Percentiles rank a stretch among this genome's conserved stretches.
These are phyloP conservation scores for Steinernema khuongi DNA, from an alignment of 1,140 invertebrate genomes.

Conservation along the genomic window DNA sequence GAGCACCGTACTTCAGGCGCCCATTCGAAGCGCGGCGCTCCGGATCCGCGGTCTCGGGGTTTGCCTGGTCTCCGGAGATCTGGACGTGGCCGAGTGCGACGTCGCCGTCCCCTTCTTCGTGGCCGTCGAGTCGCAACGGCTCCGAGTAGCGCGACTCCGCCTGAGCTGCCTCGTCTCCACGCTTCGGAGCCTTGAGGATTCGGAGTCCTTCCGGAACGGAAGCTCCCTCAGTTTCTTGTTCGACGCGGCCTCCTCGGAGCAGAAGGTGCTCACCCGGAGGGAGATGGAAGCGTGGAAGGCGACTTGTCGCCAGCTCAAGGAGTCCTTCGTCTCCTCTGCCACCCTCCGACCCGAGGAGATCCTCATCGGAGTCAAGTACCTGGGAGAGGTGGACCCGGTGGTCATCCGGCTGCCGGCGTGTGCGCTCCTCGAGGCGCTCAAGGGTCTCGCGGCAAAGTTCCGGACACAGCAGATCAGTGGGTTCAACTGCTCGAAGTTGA, in stretches of 20 bases:
- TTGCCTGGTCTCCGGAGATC: not conserved
- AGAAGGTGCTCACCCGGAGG: not conserved
- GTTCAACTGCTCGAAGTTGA: constrained; percentile 11
- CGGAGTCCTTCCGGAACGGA: constrained; percentile 6
- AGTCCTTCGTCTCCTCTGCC: not conserved
- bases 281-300: not conserved
- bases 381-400: not conserved
- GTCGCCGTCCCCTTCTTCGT: not conserved
- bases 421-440: not conserved
- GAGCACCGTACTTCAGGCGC: not conserved
- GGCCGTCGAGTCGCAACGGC: not conserved
- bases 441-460: not conserved
- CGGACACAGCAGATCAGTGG: not conserved
- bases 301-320: not conserved
- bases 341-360: not conserved
- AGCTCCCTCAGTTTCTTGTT: not conserved
- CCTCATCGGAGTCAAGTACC: not conserved
- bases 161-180: not conserved
- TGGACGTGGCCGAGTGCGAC: not conserved
- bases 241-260: not conserved
- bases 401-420: not conserved
- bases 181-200: not conserved
- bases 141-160: not conserved
- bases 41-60: not conserved
- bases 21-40: not conserved